Evolutionary conservation across 92 coral and sea anemone species (phyloP).

Genomic region (Epizoanthus ramosus): DNA sequence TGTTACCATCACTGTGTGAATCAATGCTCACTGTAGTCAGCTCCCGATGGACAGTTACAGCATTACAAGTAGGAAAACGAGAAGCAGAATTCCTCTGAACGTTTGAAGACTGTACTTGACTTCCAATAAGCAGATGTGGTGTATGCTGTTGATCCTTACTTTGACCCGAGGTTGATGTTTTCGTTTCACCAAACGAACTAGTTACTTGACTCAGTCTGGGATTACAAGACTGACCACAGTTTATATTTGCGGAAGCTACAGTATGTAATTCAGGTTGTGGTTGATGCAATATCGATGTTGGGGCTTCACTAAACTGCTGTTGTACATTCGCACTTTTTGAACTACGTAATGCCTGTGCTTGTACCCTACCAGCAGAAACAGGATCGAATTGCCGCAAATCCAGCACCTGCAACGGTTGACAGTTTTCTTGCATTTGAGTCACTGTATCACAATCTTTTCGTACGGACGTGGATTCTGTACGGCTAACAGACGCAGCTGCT

Average conservation of each 20-base stretch:
- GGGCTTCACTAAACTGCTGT: not conserved
- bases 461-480: not conserved
- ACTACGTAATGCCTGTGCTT: not conserved
- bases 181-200: not conserved
- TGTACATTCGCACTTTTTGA: not conserved
- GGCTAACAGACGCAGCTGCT: not conserved
- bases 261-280: not conserved
- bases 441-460: not conserved
- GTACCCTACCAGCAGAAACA: slow-evolving; percentile 4
- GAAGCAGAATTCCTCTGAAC: not conserved
- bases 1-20: slow-evolving; percentile 11
- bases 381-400: not conserved
- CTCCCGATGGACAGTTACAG: not conserved
- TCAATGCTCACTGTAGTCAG: not conserved
- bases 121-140: not conserved
- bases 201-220: not conserved
- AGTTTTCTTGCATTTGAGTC: not conserved
- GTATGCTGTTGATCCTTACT: not conserved
- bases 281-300: not conserved
- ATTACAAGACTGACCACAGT: not conserved
- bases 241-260: not conserved
- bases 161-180: not conserved
- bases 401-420: not conserved
- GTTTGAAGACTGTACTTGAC: not conserved
- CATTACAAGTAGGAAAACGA: not conserved